Evolutionary conservation across 2,888 invertebrate species (phyloP).

Genomic region (Amblyteles armatorius): DNA sequence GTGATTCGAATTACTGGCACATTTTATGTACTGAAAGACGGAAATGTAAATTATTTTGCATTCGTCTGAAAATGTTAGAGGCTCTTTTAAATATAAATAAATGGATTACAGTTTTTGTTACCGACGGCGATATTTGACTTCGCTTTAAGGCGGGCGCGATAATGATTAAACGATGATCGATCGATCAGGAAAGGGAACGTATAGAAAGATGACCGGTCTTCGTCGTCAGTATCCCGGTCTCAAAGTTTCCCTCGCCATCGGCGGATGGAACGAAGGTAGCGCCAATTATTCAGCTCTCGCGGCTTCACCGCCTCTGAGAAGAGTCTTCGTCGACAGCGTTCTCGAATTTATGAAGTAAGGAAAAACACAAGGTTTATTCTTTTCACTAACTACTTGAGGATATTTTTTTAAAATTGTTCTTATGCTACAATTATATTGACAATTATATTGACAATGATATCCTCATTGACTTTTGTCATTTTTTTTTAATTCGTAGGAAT

Average conservation of each 20-base stretch:
- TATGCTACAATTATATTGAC: not conserved
- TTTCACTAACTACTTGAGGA: not conserved
- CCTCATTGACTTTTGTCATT: not conserved
- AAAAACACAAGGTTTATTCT: not conserved
- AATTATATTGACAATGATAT: not conserved
- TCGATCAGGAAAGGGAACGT: constrained; percentile 83
- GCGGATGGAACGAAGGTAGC: constrained; percentile 97
- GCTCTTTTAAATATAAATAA: not conserved
- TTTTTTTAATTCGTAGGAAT: constrained; percentile 84
- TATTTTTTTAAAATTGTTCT: not conserved
- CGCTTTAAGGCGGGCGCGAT: not conserved
- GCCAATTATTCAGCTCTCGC: constrained; percentile 90
- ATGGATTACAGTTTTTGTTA: constrained; percentile 14
- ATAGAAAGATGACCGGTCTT: constrained; percentile 88
- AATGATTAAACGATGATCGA: constrained; percentile 3
- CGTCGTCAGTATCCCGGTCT: constrained; percentile 90
- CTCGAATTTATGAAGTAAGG: constrained; percentile 88
- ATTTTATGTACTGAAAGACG: not conserved
- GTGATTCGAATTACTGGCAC: too few species aligned
- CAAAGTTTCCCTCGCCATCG: constrained; percentile 91
- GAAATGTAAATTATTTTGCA: not conserved
- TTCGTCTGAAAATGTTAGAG: too few species aligned
- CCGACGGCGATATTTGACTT: not conserved
- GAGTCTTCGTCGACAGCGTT: constrained; percentile 90
- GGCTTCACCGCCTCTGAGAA: constrained; percentile 87